These are phyloP conservation scores for Psettodes erumei DNA, from an alignment of 2,113 vertebrate genomes.

Conservation along the genomic window DNA sequence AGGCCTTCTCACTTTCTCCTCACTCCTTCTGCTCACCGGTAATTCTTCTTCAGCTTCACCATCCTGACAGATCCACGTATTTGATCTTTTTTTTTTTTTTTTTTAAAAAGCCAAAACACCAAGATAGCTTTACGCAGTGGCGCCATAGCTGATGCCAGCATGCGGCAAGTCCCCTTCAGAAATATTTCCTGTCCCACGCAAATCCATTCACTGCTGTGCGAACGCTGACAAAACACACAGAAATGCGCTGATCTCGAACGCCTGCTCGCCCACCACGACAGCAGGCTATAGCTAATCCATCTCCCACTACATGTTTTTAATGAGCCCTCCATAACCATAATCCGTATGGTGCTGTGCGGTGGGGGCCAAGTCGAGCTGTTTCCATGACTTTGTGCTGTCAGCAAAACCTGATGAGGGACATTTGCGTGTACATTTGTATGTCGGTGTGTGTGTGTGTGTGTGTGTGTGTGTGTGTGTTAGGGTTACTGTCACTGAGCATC, in stretches of 20 bases:
- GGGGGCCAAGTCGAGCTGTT: conserved; percentile 50
- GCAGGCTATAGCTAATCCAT: conserved; percentile 70
- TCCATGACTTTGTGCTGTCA: conserved; percentile 72
- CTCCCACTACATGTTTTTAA: conserved; percentile 77
- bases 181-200: conserved; percentile 46
- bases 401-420: conserved; percentile 63
- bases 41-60: conserved; percentile 14
- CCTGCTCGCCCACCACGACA: conserved; percentile 58
- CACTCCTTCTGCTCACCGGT: conserved; percentile 3
- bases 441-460: background rate
- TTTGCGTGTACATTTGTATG: background rate
- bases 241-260: conserved; percentile 56
- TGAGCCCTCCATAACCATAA: conserved; percentile 70
- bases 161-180: conserved; percentile 37
- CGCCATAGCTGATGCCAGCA: background rate
- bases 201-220: conserved; percentile 22
- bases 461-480: background rate
- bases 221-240: conserved; percentile 42
- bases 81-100: conserved; percentile 1
- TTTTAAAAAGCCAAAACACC: conserved; percentile 12
- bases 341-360: conserved; percentile 65
- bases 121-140: conserved; percentile 23
- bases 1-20: conserved; percentile 13
- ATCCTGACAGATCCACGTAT: background rate
- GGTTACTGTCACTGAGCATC: conserved; percentile 63